A percentile compares a stretch with the other conserved stretches of the same genome.
These are phyloP conservation scores for Etheostoma cragini DNA, from an alignment of 2,113 vertebrate genomes.

Conservation along the genomic window DNA sequence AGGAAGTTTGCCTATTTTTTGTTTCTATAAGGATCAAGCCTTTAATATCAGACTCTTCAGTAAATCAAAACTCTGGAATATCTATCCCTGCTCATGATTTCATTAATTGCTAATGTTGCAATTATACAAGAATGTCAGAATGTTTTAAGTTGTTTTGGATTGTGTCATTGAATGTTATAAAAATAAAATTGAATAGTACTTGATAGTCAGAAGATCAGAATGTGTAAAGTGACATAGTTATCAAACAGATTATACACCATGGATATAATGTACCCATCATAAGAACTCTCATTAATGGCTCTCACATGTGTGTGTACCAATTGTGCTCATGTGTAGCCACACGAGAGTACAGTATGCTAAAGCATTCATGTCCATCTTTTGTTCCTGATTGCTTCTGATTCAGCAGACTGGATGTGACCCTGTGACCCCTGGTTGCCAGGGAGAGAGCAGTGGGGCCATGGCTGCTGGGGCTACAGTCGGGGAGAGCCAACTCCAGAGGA, in stretches of 20 bases:
- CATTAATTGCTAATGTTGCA: background rate
- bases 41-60: background rate
- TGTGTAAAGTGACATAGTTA: background rate
- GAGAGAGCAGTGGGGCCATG: conserved; percentile 83
- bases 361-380: conserved; percentile 47
- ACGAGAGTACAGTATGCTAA: conserved; percentile 17
- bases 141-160: background rate
- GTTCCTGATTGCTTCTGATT: conserved; percentile 66
- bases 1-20: background rate
- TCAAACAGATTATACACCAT: background rate
- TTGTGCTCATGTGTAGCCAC: background rate
- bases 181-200: background rate
- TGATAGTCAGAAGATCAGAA: background rate
- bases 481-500: conserved; percentile 93
- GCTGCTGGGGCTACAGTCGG: conserved; percentile 80
- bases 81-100: background rate
- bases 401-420: conserved; percentile 77
- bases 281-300: background rate
- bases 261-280: background rate
- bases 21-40: background rate
- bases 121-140: background rate
- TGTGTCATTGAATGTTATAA: background rate
- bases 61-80: background rate
- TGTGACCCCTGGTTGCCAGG: conserved; percentile 73
- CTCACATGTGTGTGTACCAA: background rate